Base-by-base conservation (phyloP, 2,888 invertebrate genomes). In the Agelastica alni region DNA sequence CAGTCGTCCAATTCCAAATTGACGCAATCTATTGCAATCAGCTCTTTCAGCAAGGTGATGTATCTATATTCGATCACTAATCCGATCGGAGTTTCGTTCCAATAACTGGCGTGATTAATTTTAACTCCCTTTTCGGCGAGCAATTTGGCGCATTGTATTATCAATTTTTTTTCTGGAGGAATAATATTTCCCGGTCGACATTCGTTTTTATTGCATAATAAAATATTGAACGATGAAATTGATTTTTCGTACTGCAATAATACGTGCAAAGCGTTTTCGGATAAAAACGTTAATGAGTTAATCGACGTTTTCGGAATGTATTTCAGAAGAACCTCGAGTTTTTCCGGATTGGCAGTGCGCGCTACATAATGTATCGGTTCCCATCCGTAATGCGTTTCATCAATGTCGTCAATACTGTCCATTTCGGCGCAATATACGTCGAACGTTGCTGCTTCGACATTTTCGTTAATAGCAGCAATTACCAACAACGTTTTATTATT, bases 261-360 rank as follows among this genome's bases (percentile, higher is more conserved):
- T 2, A 68, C 60, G 22, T 68, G 68, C 10, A 68, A 48, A 1
- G 68, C 64, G 37, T 68, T 68, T 58, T 68, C 68, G 1, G 65
- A 67, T n/a, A 66, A 62, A 16, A 59, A 45, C 1, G 68, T 63
- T 13, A 65, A 43, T 4, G 55, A 45, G 42, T 66, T 64, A 1
- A 61, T 48, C 13, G 60, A 53, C 5, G 48, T 49, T 5, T 44
- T 51, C 5, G 46, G 39, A 3, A 52, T 5, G 9, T 51, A 42
- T 0, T 57, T 43, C 10, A 61, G 28, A 4, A 65, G 47, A 2
- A 49, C 48, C 18, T 51, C 14, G 2, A 68, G 55, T 46, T 64
- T 67, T 22, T 47, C 49, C 2, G 47, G 31, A 46, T 66, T 39
- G 3, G 59, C 56, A 10, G 49, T 31, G 28, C 58, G 54, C 2